These are phyloP conservation scores for Raja brachyura DNA, from an alignment of 2,113 vertebrate species.

Conservation along the genomic window DNA sequence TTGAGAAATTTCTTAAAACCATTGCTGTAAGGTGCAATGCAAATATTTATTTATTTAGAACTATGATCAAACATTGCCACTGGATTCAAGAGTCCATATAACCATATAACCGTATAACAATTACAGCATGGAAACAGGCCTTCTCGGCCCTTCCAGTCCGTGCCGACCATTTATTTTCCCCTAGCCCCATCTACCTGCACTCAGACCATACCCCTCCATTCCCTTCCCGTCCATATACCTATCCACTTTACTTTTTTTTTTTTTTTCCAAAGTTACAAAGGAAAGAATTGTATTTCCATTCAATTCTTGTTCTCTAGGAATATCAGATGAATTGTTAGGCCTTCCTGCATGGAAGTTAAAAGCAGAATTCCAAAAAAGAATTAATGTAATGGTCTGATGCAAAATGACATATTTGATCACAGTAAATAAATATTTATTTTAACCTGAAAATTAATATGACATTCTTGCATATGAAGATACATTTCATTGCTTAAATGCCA, in stretches of 20 bases:
- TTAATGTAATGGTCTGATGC: background rate
- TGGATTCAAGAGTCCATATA: background rate
- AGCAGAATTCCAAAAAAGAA: background rate
- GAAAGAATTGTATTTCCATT: too few relatives aligned
- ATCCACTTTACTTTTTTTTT: too few relatives aligned
- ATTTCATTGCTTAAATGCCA: background rate
- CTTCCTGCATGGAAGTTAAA: background rate
- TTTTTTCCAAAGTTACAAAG: background rate
- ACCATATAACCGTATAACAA: too few relatives aligned
- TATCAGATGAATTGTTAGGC: background rate
- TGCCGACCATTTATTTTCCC: too few relatives aligned
- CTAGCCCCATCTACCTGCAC: too few relatives aligned
- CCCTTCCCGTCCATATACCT: too few relatives aligned
- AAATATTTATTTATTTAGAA: background rate
- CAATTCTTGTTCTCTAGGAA: too few relatives aligned
- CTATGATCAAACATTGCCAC: background rate
- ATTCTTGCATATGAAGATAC: background rate
- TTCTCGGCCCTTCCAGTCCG: too few relatives aligned
- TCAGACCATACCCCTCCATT: too few relatives aligned
- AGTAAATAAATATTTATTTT: background rate
- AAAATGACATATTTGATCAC: background rate
- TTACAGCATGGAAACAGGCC: too few relatives aligned
- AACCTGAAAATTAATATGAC: background rate
- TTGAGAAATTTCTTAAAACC: background rate
- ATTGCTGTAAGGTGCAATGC: background rate